Evolutionary conservation across 2,797 vertebrate genomes (phyloP), one percentile per base, ranked within the genome.

Genomic region (Gila robusta): DNA sequence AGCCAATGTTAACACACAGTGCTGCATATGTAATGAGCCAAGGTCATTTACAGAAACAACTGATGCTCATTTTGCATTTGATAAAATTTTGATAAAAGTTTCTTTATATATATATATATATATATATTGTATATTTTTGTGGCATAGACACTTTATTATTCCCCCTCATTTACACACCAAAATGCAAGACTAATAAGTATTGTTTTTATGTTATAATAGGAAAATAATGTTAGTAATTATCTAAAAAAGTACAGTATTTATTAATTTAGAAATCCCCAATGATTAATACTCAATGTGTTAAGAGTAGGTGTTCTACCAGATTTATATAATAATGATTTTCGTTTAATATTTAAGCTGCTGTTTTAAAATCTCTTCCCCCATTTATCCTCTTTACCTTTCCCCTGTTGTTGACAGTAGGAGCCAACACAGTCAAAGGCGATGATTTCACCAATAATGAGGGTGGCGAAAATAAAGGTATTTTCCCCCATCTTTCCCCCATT

Each of bases 381-480:
- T 91, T 95, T 94, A 94, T 94, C 92, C 93, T 93, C 93, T 96
- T 94, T 96, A 95, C 96, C 96, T 92, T 94, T 95, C 93, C 94
- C 91, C 94, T 95, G 91, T 94, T 88, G 94, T 93, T 95, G 93
- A 97, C 94, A 95, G 91, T 93, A 98, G 97, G 97, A 95, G 95
- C 95, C 96, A 96, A 96, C 95, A 94, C 95, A 96, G 96, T 96
- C 96, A 97, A 94, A 93, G 95, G 92, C 91, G 95, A 96, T 96
- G 97, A 95, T 96, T 96, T 97, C 95, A 94, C 93, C 95, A 97
- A 92, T 97, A 97, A 97, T 96, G 96, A 97, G 92, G 96, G 94
- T 95, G 96, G 93, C 94, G 94, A 94, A 94, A 95, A 97, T 89
- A 94, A 97, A 98, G 96, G 97, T 98, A 98, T 97, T 96, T 96